Conservation (phyloP, 2,113 vertebrate species). For the Leptobrachium ailaonicum region DNA sequence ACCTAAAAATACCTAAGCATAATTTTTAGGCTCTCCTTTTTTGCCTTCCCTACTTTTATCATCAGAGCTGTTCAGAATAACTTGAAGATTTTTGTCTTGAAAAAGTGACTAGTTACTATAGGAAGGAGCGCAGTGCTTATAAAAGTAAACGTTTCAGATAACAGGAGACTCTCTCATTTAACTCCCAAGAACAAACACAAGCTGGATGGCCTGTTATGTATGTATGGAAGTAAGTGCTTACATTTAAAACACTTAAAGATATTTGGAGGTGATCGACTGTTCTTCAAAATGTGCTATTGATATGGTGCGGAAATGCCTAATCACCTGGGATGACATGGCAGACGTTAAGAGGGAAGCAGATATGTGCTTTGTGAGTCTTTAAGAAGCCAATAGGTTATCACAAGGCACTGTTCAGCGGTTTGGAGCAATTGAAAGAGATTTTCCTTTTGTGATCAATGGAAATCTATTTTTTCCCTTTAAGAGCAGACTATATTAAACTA, state of each 20-base stretch:
- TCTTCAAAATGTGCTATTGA: conserved; percentile 20
- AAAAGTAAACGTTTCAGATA: not conserved
- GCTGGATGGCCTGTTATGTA: not conserved
- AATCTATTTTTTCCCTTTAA: not conserved
- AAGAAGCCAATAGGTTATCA: conserved; percentile 45
- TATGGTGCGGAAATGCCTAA: conserved; percentile 11
- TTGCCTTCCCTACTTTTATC: not conserved
- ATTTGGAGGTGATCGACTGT: conserved; percentile 6
- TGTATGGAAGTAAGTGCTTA: conserved; percentile 3
- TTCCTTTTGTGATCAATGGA: not conserved
- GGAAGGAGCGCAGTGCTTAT: not conserved
- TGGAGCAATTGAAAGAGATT: conserved; percentile 5
- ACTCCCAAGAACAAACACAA: not conserved
- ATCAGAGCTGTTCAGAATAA: not conserved
- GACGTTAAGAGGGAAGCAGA: conserved; percentile 36
- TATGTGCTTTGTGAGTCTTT: conserved; percentile 38
- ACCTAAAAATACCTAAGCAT: no score
- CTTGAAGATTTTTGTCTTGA: not conserved
- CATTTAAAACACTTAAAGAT: conserved; percentile 20
- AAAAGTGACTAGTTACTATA: not conserved
- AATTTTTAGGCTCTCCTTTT: no score
- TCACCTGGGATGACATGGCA: conserved; percentile 23
- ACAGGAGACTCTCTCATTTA: not conserved
- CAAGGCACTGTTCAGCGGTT: conserved; percentile 20
- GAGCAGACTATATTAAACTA: no score